A percentile compares a stretch with the other conserved stretches of the same genome.
Conservation (phyloP, 1,140 invertebrate genomes). For the Littorina saxatilis region DNA sequence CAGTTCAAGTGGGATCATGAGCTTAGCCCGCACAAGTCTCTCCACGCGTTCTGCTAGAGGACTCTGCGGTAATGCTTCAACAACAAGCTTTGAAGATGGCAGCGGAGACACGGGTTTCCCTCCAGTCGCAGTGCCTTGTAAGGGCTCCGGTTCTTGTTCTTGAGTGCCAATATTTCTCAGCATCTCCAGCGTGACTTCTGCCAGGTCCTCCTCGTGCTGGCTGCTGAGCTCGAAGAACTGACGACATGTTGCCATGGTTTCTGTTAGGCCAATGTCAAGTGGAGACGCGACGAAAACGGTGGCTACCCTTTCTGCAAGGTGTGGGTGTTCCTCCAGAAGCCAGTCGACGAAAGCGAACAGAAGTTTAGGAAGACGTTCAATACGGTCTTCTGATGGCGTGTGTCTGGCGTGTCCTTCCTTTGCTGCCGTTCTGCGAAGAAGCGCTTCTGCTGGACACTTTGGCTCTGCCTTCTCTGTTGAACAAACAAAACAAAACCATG, state of each 20-base stretch:
- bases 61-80: background rate
- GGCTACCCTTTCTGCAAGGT: background rate
- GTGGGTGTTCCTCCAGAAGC: background rate
- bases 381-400: background rate
- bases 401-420: background rate
- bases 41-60: background rate
- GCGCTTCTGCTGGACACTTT: background rate
- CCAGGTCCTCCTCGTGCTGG: background rate
- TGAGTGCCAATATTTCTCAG: background rate
- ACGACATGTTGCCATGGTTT: background rate
- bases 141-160: background rate
- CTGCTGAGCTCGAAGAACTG: background rate
- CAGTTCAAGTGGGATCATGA: background rate
- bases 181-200: background rate
- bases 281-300: background rate
- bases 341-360: constrained; percentile 19
- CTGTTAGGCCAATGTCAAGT: background rate
- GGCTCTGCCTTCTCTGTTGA: background rate
- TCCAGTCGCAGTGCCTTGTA: background rate
- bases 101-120: background rate
- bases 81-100: background rate
- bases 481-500: too few species aligned
- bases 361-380: background rate
- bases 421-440: background rate
- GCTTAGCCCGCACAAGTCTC: background rate